Evolutionary conservation across 1,140 invertebrate species (phyloP).

Genomic region (Conopomorpha cramerella): DNA sequence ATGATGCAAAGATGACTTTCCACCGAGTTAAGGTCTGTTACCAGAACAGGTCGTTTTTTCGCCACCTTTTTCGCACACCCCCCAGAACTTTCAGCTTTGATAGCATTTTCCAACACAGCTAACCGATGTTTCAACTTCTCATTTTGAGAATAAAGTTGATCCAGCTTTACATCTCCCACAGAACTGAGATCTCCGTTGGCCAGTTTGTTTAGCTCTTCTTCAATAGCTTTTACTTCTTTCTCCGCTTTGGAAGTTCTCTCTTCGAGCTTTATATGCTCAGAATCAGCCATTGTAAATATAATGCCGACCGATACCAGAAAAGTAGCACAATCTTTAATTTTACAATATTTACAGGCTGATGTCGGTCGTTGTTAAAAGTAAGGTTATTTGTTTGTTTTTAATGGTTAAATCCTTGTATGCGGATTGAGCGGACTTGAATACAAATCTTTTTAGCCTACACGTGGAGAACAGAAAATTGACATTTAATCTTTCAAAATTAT

Average conservation of each 20-base stretch:
- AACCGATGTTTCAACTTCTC: conserved; percentile 83
- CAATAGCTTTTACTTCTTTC: conserved; percentile 55
- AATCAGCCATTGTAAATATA: conserved; percentile 25
- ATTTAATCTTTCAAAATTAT: no score
- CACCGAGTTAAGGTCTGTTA: conserved; percentile 37
- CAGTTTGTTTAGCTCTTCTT: conserved; percentile 57
- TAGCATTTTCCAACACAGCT: conserved; percentile 77
- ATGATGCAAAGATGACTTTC: conserved; percentile 64
- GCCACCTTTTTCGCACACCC: conserved; percentile 14
- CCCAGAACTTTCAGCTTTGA: conserved; percentile 27
- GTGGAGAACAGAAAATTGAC: no score
- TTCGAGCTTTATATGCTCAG: conserved; percentile 22
- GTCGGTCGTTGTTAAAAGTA: no score
- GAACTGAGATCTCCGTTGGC: conserved; percentile 31
- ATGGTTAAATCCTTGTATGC: no score
- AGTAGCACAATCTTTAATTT: no score
- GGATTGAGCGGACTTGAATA: no score
- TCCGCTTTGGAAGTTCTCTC: conserved; percentile 43
- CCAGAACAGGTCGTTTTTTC: conserved; percentile 20
- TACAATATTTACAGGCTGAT: no score
- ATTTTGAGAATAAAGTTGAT: conserved; percentile 73
- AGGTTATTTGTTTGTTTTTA: no score
- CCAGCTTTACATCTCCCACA: conserved; percentile 45
- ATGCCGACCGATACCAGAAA: no score
- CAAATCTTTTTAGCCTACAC: no score